Percentiles rank a stretch among this genome's conserved stretches.
phyloP scores from a whole-genome alignment of 2,113 vertebrate species.

The Hypocryptadius cinnamomeus region DNA sequence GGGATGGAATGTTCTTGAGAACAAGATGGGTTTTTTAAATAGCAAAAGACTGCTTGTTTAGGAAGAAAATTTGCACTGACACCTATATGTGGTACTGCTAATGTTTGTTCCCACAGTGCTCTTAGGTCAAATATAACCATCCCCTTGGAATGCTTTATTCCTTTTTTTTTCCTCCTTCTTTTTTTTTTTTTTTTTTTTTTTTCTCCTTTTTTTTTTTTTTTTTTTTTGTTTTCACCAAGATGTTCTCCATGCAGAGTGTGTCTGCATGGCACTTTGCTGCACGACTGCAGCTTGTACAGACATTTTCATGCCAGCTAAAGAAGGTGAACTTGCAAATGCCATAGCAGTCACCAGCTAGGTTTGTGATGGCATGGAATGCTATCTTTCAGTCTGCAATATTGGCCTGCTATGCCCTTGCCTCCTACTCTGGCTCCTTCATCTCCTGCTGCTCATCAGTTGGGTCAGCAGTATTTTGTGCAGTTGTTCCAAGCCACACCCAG shows the following conservation, averaged over 20 bases:
- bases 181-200: too few relatives aligned
- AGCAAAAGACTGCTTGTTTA: conserved; percentile 20
- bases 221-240: background rate
- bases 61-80: conserved; percentile 27
- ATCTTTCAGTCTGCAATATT: background rate
- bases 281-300: accelerated
- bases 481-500: background rate
- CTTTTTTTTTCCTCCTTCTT: accelerated
- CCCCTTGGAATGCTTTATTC: background rate
- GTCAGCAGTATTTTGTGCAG: background rate
- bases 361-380: background rate
- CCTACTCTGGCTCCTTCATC: background rate
- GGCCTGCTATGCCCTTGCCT: background rate
- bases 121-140: background rate
- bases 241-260: background rate
- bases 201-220: background rate
- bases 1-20: conserved; percentile 57
- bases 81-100: background rate
- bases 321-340: background rate
- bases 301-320: background rate
- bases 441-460: background rate
- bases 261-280: background rate
- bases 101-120: background rate
- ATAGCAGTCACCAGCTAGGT: background rate
- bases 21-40: background rate